phyloP scores from a whole-genome alignment of 2,888 invertebrate species.

The Holacanthella duospinosa region DNA sequence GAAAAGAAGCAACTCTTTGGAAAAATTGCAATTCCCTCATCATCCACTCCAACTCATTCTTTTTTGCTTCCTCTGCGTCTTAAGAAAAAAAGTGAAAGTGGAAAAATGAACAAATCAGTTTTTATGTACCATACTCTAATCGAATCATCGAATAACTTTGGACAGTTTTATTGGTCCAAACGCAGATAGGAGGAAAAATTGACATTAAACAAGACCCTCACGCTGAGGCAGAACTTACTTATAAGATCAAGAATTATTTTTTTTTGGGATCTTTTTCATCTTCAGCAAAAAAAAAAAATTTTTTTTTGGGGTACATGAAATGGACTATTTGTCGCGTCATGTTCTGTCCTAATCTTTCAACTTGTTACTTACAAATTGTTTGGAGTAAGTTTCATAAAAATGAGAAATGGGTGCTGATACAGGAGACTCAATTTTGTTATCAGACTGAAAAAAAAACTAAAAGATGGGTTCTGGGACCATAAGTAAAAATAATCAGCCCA shows the following conservation, averaged over 20 bases:
- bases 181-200: too few relatives aligned
- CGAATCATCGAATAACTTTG: neutral
- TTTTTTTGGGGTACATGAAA: too few relatives aligned
- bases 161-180: neutral
- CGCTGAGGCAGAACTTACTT: too few relatives aligned
- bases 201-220: neutral
- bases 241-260: too few relatives aligned
- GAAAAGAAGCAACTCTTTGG: neutral
- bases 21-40: neutral
- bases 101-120: conserved; percentile 2
- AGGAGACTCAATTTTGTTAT: neutral
- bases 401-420: conserved; percentile 3
- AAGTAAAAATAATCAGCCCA: neutral
- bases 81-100: neutral
- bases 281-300: too few relatives aligned
- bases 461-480: neutral
- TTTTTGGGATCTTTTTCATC: too few relatives aligned
- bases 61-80: neutral
- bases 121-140: neutral
- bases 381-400: neutral
- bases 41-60: neutral
- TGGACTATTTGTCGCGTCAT: neutral
- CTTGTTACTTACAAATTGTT: neutral
- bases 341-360: neutral
- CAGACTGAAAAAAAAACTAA: too few relatives aligned